Percentiles rank a stretch among this genome's conserved stretches.
Conservation (phyloP, 2,113 vertebrate genomes). For the Hucho hucho region DNA sequence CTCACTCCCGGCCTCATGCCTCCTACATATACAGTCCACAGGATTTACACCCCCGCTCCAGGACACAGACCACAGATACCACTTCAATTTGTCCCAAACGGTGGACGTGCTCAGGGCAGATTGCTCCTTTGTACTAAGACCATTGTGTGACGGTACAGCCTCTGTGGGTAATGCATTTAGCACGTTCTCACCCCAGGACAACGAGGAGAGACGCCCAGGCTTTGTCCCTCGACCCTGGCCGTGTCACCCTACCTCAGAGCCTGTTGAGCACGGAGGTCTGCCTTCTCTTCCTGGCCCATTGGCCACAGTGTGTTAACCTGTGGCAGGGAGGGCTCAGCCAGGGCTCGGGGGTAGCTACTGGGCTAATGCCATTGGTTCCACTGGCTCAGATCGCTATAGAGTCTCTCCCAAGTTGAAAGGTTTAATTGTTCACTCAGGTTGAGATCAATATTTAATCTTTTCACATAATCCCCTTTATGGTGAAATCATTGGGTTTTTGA, state of each 20-base stretch:
- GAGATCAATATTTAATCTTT: constrained; percentile 66
- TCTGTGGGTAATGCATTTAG: constrained; percentile 35
- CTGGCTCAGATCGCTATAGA: constrained; percentile 22
- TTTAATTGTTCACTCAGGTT: constrained; percentile 38
- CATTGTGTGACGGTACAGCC: constrained; percentile 22
- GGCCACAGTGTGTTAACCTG: constrained; percentile 21
- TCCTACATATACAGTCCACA: too few species aligned
- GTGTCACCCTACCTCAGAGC: constrained; percentile 4
- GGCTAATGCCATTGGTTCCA: constrained; percentile 4
- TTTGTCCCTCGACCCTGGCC: constrained; percentile 12
- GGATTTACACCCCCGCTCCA: constrained; percentile 39
- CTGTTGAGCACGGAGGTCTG: constrained; percentile 20
- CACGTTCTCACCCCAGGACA: constrained; percentile 1
- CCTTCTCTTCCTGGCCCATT: constrained; percentile 17
- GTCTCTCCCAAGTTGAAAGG: constrained; percentile 28
- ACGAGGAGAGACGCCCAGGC: constrained; percentile 19
- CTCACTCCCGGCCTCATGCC: background rate
- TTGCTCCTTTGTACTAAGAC: constrained; percentile 18
- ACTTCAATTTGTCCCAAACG: constrained; percentile 42
- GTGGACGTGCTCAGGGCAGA: background rate
- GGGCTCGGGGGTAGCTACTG: background rate
- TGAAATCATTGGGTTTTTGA: too few species aligned
- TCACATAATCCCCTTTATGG: constrained; percentile 42
- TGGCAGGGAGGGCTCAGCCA: background rate
- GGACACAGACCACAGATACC: background rate